These are phyloP conservation scores for Tetranychus urticae DNA, from an alignment of 1,140 invertebrate species.

Conservation along the genomic window DNA sequence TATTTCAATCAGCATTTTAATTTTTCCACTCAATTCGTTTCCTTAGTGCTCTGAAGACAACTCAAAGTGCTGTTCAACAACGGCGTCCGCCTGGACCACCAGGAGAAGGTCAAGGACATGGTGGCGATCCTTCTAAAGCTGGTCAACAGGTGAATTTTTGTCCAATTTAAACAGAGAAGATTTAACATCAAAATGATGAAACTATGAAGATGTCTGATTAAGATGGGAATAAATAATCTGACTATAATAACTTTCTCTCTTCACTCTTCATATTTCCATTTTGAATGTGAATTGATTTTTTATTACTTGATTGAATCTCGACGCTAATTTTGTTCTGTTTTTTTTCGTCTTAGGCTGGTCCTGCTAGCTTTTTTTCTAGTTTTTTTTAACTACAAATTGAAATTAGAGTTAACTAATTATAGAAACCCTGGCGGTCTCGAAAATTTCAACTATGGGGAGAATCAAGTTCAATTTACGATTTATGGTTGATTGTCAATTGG, in stretches of 20 bases:
- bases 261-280: neutral
- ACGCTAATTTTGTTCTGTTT: neutral
- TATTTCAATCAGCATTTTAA: neutral
- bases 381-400: constrained; percentile 17
- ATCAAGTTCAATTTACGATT: no score
- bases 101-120: constrained; percentile 7
- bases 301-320: neutral
- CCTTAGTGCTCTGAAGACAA: neutral
- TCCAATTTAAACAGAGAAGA: neutral
- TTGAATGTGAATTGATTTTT: neutral
- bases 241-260: neutral
- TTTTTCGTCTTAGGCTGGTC: constrained; percentile 15
- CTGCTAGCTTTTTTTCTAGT: constrained; percentile 23
- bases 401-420: no score
- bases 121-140: constrained; percentile 4
- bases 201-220: no score
- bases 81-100: neutral
- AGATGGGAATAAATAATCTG: neutral
- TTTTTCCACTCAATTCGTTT: neutral
- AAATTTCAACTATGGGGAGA: no score
- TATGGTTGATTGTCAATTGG: no score
- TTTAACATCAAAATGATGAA: neutral
- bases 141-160: neutral
- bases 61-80: neutral
- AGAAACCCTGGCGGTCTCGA: no score